Percentiles rank a stretch among this genome's conserved stretches.
Evolutionary conservation across 2,113 vertebrate genomes (phyloP).

Genomic region (Elgaria multicarinata): DNA sequence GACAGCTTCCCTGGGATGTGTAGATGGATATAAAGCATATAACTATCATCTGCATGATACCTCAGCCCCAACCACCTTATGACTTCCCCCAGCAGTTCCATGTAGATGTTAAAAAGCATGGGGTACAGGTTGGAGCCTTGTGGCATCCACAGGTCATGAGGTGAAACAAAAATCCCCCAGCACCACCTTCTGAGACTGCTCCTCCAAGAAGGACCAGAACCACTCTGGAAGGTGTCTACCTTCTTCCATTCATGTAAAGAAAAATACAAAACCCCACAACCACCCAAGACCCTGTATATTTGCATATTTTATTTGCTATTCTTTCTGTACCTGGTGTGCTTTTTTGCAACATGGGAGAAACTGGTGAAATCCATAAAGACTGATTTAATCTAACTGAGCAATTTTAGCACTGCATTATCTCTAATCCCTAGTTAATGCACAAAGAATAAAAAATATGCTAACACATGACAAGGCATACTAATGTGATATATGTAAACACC

Average conservation of each 20-base stretch:
- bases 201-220: too few relatives aligned
- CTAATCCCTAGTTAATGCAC: constrained; percentile 14
- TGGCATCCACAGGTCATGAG: too few relatives aligned
- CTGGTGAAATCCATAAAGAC: neutral
- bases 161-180: too few relatives aligned
- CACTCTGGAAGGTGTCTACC: neutral
- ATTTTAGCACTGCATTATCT: constrained; percentile 2
- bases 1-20: too few relatives aligned
- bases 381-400: constrained; percentile 11
- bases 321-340: neutral
- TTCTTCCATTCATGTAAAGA: neutral
- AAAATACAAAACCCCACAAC: neutral
- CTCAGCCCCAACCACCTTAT: too few relatives aligned
- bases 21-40: too few relatives aligned
- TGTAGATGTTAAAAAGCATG: too few relatives aligned
- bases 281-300: neutral
- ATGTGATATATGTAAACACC: constrained; percentile 15
- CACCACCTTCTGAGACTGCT: too few relatives aligned
- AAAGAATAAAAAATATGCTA: constrained; percentile 16
- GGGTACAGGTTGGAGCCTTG: too few relatives aligned
- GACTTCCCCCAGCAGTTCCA: too few relatives aligned
- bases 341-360: neutral
- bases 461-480: constrained; percentile 9
- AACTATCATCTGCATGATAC: too few relatives aligned
- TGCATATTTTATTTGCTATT: neutral